Evolutionary conservation across 2,113 vertebrate genomes (phyloP).

Genomic region (Scophthalmus maximus): DNA sequence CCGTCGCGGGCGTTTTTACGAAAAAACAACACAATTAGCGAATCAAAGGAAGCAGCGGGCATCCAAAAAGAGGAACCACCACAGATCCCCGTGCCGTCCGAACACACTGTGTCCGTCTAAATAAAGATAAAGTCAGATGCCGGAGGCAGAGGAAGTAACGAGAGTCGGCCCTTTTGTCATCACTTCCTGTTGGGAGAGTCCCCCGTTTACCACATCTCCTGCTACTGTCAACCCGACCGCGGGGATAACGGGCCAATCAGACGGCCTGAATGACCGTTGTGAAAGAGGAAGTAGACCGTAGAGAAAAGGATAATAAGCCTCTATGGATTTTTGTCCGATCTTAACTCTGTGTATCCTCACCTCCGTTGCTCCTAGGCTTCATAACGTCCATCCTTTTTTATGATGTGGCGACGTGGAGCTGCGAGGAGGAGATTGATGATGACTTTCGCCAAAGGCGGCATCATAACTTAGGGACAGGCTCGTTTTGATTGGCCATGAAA

Average conservation of each 20-base stretch:
- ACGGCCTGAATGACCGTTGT: neutral
- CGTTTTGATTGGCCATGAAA: too few species aligned
- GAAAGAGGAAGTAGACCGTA: constrained; percentile 49
- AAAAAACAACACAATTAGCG: neutral
- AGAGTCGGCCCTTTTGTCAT: constrained; percentile 45
- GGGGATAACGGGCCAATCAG: constrained; percentile 45
- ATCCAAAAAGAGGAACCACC: constrained; percentile 33
- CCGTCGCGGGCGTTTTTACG: too few species aligned
- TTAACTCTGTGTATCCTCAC: neutral
- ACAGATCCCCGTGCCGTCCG: neutral
- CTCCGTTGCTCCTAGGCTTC: neutral
- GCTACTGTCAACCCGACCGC: constrained; percentile 15
- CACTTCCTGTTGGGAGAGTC: constrained; percentile 66
- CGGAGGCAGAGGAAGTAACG: constrained; percentile 47
- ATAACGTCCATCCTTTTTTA: neutral
- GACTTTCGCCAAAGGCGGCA: too few species aligned
- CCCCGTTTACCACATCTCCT: constrained; percentile 42
- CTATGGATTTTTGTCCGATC: neutral
- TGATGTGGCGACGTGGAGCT: neutral
- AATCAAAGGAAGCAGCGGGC: neutral
- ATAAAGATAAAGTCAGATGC: neutral
- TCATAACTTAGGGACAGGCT: too few species aligned
- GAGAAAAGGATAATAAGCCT: constrained; percentile 2
- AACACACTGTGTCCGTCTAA: neutral
- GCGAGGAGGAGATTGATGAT: neutral